Conservation (phyloP, 2,888 invertebrate species). For the Allolobophora icterica region DNA sequence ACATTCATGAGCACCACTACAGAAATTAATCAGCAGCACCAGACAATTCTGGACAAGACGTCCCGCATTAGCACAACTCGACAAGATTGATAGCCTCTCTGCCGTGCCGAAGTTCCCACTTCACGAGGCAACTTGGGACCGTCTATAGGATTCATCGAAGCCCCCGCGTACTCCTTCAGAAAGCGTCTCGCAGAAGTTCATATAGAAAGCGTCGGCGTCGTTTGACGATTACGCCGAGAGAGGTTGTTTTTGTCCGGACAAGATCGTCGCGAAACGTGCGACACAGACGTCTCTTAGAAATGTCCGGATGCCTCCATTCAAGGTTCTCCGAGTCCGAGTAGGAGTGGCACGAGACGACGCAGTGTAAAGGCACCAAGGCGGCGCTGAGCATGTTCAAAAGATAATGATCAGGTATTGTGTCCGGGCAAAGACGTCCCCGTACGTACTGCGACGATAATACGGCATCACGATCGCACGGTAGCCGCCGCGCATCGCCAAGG, state of each 20-base stretch:
- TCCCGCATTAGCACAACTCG: conserved; percentile 1
- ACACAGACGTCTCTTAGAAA: not conserved
- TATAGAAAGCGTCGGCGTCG: not conserved
- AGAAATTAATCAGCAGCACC: not conserved
- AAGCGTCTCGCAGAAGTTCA: not conserved
- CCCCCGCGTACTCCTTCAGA: not conserved
- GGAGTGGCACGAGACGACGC: not conserved
- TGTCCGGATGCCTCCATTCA: conserved; percentile 11
- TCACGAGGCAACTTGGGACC: not conserved
- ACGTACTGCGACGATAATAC: not conserved
- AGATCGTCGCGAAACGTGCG: conserved; percentile 1
- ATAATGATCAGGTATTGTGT: conserved; percentile 17
- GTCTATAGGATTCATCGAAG: not conserved
- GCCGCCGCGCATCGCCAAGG: not conserved
- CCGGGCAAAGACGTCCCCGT: not conserved
- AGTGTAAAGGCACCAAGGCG: not conserved
- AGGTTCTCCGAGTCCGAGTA: not conserved
- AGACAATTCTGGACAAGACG: not conserved
- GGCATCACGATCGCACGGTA: conserved; percentile 2
- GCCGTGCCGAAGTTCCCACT: conserved; percentile 2
- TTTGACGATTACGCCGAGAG: conserved; percentile 2
- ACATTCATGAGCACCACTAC: not conserved
- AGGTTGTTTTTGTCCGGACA: conserved; percentile 11
- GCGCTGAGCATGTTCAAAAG: not conserved
- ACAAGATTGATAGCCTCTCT: not conserved